phyloP scores from a whole-genome alignment of 2,113 vertebrate species.

The Poeciliopsis turrubarensis region DNA sequence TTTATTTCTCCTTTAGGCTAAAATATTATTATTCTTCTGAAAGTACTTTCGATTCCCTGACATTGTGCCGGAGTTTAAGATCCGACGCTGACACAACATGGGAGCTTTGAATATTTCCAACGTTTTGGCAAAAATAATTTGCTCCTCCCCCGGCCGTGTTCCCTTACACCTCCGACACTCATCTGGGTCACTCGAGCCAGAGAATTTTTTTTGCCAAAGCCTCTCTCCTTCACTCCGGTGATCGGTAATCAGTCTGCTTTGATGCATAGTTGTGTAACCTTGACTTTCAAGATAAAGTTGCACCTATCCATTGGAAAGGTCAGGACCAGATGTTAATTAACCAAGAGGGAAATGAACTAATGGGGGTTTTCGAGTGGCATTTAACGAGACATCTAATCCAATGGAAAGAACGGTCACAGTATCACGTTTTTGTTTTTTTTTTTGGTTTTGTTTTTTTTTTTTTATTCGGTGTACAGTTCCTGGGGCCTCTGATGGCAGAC shows the following conservation, averaged over 20 bases:
- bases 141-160: background rate
- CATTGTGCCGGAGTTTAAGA: background rate
- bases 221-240: conserved; percentile 49
- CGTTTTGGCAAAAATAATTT: background rate
- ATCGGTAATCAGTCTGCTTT: conserved; percentile 82
- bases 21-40: background rate
- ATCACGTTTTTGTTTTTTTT: conserved; percentile 62
- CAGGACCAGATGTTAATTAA: conserved; percentile 89
- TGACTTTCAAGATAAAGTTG: conserved; percentile 86
- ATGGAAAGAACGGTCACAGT: conserved; percentile 59
- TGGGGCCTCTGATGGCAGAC: background rate
- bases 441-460: conserved; percentile 51
- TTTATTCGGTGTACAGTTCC: conserved; percentile 59
- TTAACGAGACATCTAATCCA: conserved; percentile 79
- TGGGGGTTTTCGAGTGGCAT: conserved; percentile 80
- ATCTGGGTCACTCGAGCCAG: conserved; percentile 26
- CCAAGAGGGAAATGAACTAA: conserved; percentile 87
- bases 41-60: background rate
- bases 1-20: background rate
- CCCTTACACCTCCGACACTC: conserved; percentile 4
- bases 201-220: conserved; percentile 32
- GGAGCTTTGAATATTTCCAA: background rate
- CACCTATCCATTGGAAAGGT: conserved; percentile 84
- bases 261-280: conserved; percentile 82
- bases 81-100: background rate